Conservation (phyloP, 2,888 invertebrate genomes). For the Agrenia bidenticulata region DNA sequence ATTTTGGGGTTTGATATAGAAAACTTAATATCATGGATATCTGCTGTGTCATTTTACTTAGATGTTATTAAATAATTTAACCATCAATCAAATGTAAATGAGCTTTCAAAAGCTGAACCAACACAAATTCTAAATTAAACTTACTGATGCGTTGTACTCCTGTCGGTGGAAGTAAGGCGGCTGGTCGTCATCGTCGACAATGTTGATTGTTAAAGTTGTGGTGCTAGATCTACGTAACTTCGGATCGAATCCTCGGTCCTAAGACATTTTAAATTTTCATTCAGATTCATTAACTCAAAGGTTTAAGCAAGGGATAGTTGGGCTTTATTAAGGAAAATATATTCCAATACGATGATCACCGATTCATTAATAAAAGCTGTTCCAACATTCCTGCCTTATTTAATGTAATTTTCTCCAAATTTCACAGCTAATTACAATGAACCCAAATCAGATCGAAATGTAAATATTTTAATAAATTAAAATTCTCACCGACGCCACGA, state of each 20-base stretch:
- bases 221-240: conserved; percentile 77
- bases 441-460: no score
- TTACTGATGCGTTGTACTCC: conserved; percentile 67
- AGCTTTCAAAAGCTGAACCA: background rate
- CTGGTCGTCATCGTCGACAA: conserved; percentile 86
- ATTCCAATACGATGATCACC: no score
- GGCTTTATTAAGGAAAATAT: no score
- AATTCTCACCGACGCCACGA: conserved; percentile 81
- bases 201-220: conserved; percentile 78
- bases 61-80: no score
- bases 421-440: conserved; percentile 7
- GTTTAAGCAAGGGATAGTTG: no score
- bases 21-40: no score
- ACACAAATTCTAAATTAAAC: conserved; percentile 15
- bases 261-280: conserved; percentile 40
- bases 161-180: conserved; percentile 58
- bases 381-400: background rate
- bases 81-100: background rate
- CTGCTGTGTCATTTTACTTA: no score
- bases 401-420: background rate
- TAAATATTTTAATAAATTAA: no score
- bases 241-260: conserved; percentile 83
- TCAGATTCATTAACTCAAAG: no score
- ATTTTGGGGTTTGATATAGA: no score
- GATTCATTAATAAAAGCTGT: no score